A percentile compares a stretch with the other conserved stretches of the same genome.
Evolutionary conservation across 2,888 invertebrate genomes (phyloP).

Genomic region (Cremastinae sp.): DNA sequence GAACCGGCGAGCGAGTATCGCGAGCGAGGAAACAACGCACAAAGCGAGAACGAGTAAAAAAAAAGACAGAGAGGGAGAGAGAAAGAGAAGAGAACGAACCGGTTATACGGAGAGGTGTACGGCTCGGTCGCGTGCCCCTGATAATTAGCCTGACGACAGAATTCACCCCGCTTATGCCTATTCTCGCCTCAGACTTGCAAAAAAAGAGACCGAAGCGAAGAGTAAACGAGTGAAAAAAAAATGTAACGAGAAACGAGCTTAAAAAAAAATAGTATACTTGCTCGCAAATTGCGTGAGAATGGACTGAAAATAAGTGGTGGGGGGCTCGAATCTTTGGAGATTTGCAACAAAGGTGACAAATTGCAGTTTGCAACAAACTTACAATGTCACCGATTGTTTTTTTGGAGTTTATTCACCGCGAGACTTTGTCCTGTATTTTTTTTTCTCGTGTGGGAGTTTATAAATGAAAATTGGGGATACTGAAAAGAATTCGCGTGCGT

Average conservation of each 20-base stretch:
- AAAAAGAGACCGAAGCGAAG: slow-evolving; percentile 10
- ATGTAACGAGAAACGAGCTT: not conserved
- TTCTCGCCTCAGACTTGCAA: slow-evolving; percentile 45
- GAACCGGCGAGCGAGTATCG: slow-evolving; percentile 39
- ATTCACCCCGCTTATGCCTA: slow-evolving; percentile 44
- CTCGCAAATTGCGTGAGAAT: slow-evolving; percentile 20
- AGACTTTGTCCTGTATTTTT: not conserved
- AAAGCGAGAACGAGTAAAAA: slow-evolving; percentile 48
- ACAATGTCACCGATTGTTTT: not conserved
- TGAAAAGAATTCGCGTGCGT: not conserved
- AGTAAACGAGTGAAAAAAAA: slow-evolving; percentile 11
- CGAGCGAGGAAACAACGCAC: slow-evolving; percentile 29
- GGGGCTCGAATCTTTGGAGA: not conserved
- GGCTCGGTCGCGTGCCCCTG: slow-evolving; percentile 59
- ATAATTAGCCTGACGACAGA: slow-evolving; percentile 59
- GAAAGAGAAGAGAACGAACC: slow-evolving; percentile 40
- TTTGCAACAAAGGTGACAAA: slow-evolving; percentile 17
- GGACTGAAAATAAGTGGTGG: slow-evolving; percentile 2
- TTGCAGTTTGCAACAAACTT: slow-evolving; percentile 19
- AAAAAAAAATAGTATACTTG: slow-evolving; percentile 5
- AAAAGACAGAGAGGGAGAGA: slow-evolving; percentile 43
- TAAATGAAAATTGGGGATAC: not conserved
- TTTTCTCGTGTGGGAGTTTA: not conserved
- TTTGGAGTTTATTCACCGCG: no score
- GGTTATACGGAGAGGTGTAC: slow-evolving; percentile 48